Evolutionary conservation across 2,797 vertebrate species (phyloP), one percentile per base, ranked within the genome.

Genomic region (Crenichthys baileyi): DNA sequence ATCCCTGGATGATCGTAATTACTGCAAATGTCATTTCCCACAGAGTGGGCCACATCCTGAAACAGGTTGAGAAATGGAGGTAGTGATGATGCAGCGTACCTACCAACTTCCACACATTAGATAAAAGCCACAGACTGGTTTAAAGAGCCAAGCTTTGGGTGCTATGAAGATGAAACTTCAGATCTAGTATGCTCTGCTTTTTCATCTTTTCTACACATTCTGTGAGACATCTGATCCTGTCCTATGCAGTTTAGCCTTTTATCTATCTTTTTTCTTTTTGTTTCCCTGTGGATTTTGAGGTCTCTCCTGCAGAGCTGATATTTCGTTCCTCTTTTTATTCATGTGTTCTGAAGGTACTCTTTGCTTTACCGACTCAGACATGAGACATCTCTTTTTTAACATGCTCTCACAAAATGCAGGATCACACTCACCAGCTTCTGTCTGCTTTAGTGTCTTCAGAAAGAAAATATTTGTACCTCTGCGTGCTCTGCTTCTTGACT

Each of bases 11-110:
- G 50, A 76, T 84, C 78, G 67, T 73, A 84, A 84, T 88, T 78
- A 82, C 86, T 81, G 85, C 81, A 75, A 39, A 53, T 56, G 29
- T 80, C 61, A 29, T 82, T 76, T 74, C 70, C 36, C 72, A 18
- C 72, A 70, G 79, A 81, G 75, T 22, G 70, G 5, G 39, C 72
- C 71, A 29, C 77, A 73, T 81, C 70, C 55, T 75, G 70, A 51
- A 80, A 84, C 83, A 87, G 74, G 67, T 31, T 81, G 82, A 80
- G 63, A 76, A 86, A 68, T 79, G 78, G 79, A 82, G 48, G 56
- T 77, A 76, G 63, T 82, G 80, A 83, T 78, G 79, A 79, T 1
- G 2, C 51, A 58, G 72, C 60, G 56, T 83, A 74, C 65, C 83
- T 70, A 72, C 72, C 71, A 31, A 73, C 51, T 16, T 68, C 65